phyloP scores from a whole-genome alignment of 2,113 vertebrate species.

The Ophthalmolycus amberensis region DNA sequence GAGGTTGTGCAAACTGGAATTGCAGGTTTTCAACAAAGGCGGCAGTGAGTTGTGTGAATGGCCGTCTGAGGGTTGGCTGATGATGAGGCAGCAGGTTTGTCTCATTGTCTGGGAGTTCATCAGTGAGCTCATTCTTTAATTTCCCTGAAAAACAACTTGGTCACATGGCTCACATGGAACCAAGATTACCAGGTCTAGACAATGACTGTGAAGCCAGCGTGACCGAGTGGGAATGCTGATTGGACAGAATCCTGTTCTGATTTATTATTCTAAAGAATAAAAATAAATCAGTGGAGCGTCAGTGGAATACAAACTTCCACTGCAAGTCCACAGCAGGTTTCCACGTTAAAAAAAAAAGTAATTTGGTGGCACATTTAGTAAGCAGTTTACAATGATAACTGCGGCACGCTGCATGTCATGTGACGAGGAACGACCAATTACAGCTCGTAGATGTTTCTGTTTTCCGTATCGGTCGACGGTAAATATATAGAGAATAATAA shows the following conservation, averaged over 20 bases:
- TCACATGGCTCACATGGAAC: conserved; percentile 39
- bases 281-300: not conserved
- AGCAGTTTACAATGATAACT: not conserved
- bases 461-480: no score
- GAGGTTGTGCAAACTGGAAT: conserved; percentile 66
- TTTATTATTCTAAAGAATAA: not conserved
- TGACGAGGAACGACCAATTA: not conserved
- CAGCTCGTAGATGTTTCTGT: not conserved
- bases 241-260: conserved; percentile 16
- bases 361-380: not conserved
- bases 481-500: no score
- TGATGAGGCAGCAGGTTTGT: conserved; percentile 70
- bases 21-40: conserved; percentile 58
- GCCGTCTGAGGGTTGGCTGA: conserved; percentile 43
- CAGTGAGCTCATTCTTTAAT: conserved; percentile 73
- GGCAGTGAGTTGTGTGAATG: conserved; percentile 44
- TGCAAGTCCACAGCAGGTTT: not conserved
- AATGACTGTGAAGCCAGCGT: conserved; percentile 44
- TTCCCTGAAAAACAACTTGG: conserved; percentile 59
- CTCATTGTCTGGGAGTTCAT: conserved; percentile 67
- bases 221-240: conserved; percentile 20
- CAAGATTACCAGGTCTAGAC: conserved; percentile 61
- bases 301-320: conserved; percentile 17
- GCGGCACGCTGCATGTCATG: not conserved
- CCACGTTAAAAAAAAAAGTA: no score